Base-by-base conservation (phyloP, 1,140 invertebrate species). In the Leptinotarsa undecemlineata region DNA sequence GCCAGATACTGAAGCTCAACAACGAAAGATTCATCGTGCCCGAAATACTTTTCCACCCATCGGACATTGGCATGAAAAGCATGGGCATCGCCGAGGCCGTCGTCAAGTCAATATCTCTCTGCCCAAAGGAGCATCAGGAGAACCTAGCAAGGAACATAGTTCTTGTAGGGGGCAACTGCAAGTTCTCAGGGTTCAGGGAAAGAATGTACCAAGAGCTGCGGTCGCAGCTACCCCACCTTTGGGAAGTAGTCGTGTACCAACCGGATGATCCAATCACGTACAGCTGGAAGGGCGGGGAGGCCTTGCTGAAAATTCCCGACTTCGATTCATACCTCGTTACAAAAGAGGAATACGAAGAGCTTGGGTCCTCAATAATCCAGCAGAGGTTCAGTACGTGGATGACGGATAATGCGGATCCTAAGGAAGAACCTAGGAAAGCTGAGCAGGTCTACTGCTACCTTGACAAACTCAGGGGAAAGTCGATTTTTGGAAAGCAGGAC, bases 71-170 rank as follows among this genome's bases (percentile, higher is more conserved):
- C 3, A 95, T 99, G 68, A 89, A 92, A 64, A 94, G 98, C 86
- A 96, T 97, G 91, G 98, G 98, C 6, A 94, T 99, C 76, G 88
- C 94, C 1, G 97, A 99, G 88, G 92, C 94, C 15, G 92, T 99
- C 63, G 90, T 93, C 48, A 87, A 95, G 80, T 89, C 90, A 13
- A 89, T 97, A 8, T 88, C 91, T 76, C 82, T 86, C 0, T 94
- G 94, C 80, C 91, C 94, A 1, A 89, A 92, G 86, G 91, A 95
- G 82, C 90, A 94, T 71, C 92, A 91, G 82, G 91, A 93, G n/a
- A 92, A 93, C 86, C 87, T 98, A 68, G 90, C 94, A 57, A 90
- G 91, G 23, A 99, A 99, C 85, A 96, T 99, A 77, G 83, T 99
- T 47, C 87, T 99, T 13, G 94, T 92, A 68, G 98, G 98, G n/a